phyloP scores from a whole-genome alignment of 2,888 invertebrate genomes.

The Pollenia angustigena region DNA sequence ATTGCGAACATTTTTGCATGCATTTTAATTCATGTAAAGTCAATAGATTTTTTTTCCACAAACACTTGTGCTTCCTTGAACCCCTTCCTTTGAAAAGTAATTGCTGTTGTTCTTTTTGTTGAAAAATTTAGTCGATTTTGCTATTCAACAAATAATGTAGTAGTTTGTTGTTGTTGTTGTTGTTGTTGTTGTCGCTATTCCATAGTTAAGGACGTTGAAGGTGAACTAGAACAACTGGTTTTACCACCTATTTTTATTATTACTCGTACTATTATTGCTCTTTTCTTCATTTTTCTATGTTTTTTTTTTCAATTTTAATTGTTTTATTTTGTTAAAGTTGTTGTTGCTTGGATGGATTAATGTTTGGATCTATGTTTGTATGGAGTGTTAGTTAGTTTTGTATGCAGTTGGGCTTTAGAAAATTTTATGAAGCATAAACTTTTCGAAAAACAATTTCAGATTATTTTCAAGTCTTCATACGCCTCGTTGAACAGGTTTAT shows the following conservation, averaged over 20 bases:
- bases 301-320: constrained; percentile 48
- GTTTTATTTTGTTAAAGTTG: constrained; percentile 28
- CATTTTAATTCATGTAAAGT: constrained; percentile 23
- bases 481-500: constrained; percentile 41
- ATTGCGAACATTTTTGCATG: constrained; percentile 31
- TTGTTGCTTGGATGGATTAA: background rate
- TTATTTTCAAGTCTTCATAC: constrained; percentile 49
- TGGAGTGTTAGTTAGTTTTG: constrained; percentile 7
- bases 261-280: background rate
- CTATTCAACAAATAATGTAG: constrained; percentile 24
- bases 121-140: constrained; percentile 26
- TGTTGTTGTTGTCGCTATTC: constrained; percentile 17
- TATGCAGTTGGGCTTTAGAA: constrained; percentile 45
- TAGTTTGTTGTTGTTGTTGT: constrained; percentile 30
- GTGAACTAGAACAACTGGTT: constrained; percentile 76
- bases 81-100: background rate
- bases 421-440: constrained; percentile 53
- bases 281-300: constrained; percentile 2
- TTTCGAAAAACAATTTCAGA: constrained; percentile 42
- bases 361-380: background rate
- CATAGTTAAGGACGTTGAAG: constrained; percentile 75
- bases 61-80: background rate
- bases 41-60: constrained; percentile 44
- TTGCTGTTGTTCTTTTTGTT: background rate
- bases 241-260: constrained; percentile 59